Conservation (phyloP, 2,113 vertebrate genomes). For the Gobio gobio region DNA sequence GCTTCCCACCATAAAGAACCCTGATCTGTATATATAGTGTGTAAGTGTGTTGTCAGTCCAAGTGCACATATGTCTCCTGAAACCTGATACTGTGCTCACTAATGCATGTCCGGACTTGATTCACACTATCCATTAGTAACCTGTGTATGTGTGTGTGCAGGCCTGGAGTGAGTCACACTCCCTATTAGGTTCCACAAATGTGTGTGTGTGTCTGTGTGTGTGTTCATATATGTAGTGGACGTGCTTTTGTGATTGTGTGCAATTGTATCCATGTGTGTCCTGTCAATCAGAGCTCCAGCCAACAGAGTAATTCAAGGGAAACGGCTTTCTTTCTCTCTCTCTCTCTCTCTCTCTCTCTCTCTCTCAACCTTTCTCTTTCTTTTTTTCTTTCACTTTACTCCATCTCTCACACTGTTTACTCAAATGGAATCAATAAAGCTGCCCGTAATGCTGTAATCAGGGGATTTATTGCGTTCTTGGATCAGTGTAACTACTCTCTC, state of each 20-base stretch:
- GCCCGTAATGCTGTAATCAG: conserved; percentile 37
- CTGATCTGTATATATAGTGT: not conserved
- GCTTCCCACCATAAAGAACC: not conserved
- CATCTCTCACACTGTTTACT: conserved; percentile 34
- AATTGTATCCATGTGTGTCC: conserved; percentile 3
- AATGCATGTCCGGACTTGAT: conserved; percentile 27
- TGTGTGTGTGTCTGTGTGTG: not conserved
- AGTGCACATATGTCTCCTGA: conserved; percentile 42
- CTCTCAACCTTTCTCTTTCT: not conserved
- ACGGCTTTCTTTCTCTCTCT: conserved; percentile 1
- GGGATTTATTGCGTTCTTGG: conserved; percentile 39
- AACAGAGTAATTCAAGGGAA: conserved; percentile 16
- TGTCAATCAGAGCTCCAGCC: conserved; percentile 7
- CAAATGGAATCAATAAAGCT: conserved; percentile 42
- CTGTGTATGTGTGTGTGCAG: conserved; percentile 35
- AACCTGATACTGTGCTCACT: conserved; percentile 27
- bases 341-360: not conserved
- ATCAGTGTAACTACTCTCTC: conserved; percentile 27
- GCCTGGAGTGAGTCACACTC: not conserved
- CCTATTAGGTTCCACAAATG: conserved; percentile 13
- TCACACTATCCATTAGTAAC: conserved; percentile 33
- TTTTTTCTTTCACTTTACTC: conserved; percentile 22
- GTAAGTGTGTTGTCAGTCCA: conserved; percentile 1
- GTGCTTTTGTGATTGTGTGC: not conserved
- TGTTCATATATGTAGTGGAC: conserved; percentile 14